Base-by-base conservation (phyloP, 2,888 invertebrate genomes). In the Herminia tarsipennalis region DNA sequence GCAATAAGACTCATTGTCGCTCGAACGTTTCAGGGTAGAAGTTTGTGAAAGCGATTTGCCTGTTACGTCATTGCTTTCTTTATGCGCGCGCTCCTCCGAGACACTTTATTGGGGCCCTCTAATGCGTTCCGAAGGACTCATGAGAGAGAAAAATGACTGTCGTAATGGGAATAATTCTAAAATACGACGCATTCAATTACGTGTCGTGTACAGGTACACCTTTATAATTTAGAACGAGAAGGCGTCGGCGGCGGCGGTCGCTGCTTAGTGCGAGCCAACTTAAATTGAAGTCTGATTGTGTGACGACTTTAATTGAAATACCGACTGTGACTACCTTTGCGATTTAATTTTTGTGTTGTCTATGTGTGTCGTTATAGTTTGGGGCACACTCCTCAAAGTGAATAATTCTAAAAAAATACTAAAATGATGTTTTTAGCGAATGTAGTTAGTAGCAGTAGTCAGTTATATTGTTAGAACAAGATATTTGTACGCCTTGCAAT, bases 91-190 rank as follows among this genome's bases (percentile, higher is more conserved):
- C 59, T 69, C 53, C 59, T 60, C 29, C 50, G 62, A 66, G 59
- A 65, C 66, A 65, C 62, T 76, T 73, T 76, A 75, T 73, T 66
- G 66, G 60, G 58, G 37, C 57, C 40, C 67, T 72, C 69, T 77
- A 75, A 77, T 75, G 74, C 75, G 69, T 68, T 70, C 52, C 65
- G 56, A 68, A 68, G 61, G 64, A 62, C 62, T 51, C 56, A 36
- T 45, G 57, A 53, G 45, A 35, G 56, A 59, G 59, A 66, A 64
- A 63, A 66, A 67, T 67, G 49, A 56, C 47, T 52, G 34, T 43
- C 28, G 36, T 56, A 53, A 59, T 59, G 47, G 35, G 35, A 62
- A 60, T 63, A 50, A 56, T 59, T 39, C 22, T 58, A 45, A 62
- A 61, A 61, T 61, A 61, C 48, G 41, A 13, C 20, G 18, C 27